Evolutionary conservation across 2,888 invertebrate species (phyloP).

Genomic region (Drosophila cognata): DNA sequence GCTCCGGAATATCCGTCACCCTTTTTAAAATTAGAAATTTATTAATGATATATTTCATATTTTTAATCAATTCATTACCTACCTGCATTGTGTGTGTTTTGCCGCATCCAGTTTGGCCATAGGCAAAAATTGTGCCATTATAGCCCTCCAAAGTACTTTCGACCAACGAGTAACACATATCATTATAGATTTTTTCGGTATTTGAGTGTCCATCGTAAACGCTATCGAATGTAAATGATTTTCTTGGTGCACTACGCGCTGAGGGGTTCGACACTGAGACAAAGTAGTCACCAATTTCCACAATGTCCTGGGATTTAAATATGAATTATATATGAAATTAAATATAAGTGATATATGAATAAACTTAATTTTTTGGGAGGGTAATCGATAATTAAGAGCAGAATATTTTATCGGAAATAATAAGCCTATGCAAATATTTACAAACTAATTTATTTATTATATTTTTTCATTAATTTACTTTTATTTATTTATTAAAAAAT

Average conservation of each 20-base stretch:
- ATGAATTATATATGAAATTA: neutral
- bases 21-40: conserved; percentile 8
- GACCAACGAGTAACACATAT: conserved; percentile 92
- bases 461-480: neutral
- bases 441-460: neutral
- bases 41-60: neutral
- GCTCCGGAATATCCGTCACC: conserved; percentile 40
- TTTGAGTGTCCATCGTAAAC: conserved; percentile 91
- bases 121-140: conserved; percentile 96
- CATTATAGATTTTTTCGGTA: conserved; percentile 95
- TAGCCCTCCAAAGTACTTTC: conserved; percentile 96
- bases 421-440: neutral
- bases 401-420: neutral
- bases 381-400: neutral
- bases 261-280: conserved; percentile 88
- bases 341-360: neutral
- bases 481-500: neutral
- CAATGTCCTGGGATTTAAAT: conserved; percentile 86
- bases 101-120: conserved; percentile 96
- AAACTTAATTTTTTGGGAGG: neutral
- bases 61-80: conserved; percentile 86
- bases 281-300: conserved; percentile 88
- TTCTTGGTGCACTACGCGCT: conserved; percentile 87
- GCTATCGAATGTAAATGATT: conserved; percentile 93
- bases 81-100: conserved; percentile 97